Percentiles rank a stretch among this genome's conserved stretches.
These are phyloP conservation scores for Eremophila alpestris DNA, from an alignment of 2,797 vertebrate species.

Conservation along the genomic window DNA sequence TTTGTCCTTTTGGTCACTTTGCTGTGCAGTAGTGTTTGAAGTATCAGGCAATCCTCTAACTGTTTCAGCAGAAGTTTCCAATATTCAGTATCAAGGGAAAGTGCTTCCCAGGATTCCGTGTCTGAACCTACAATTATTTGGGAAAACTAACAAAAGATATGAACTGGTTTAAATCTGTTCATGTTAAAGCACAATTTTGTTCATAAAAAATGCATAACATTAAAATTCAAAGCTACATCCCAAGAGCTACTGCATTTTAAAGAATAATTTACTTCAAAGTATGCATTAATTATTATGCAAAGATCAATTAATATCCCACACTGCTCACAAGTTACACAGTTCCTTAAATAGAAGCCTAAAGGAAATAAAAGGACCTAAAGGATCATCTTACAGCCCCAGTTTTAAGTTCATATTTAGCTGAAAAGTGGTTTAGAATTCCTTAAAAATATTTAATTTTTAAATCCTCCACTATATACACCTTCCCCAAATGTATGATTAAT, in stretches of 20 bases:
- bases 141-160: constrained; percentile 68
- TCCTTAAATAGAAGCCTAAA: not conserved
- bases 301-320: not conserved
- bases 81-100: constrained; percentile 94
- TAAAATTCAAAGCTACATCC: not conserved
- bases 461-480: not conserved
- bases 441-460: not conserved
- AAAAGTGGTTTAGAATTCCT: not conserved
- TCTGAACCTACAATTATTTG: constrained; percentile 68
- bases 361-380: not conserved
- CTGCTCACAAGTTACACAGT: not conserved
- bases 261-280: not conserved
- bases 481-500: not conserved
- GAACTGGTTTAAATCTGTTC: not conserved
- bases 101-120: constrained; percentile 88
- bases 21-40: constrained; percentile 90
- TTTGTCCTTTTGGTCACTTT: constrained; percentile 35
- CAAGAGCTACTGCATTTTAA: not conserved
- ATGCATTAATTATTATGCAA: not conserved
- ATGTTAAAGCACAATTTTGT: not conserved
- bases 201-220: not conserved
- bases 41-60: constrained; percentile 91
- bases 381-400: not conserved
- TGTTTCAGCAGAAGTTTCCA: constrained; percentile 93
- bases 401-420: not conserved